Conservation (phyloP, 2,113 vertebrate species). For the Cnemophilus loriae region DNA sequence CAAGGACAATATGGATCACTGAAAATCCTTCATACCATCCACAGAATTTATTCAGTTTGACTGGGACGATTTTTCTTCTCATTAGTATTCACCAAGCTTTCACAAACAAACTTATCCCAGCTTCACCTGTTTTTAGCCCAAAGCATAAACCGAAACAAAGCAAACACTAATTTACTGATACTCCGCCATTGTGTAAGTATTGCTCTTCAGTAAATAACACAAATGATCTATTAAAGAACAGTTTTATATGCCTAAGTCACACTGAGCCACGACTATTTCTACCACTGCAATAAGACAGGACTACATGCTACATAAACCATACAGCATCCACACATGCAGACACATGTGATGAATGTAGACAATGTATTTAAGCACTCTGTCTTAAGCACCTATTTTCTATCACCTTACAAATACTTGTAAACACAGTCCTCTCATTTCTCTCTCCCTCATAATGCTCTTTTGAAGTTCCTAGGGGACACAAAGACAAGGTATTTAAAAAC, state of each 20-base stretch:
- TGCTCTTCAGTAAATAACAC: neutral
- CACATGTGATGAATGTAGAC: neutral
- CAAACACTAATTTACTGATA: neutral
- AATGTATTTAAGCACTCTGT: neutral
- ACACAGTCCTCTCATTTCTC: neutral
- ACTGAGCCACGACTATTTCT: neutral
- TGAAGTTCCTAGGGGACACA: neutral
- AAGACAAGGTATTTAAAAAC: neutral
- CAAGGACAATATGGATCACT: conserved; percentile 75
- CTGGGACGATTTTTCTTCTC: conserved; percentile 54
- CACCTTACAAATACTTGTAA: neutral
- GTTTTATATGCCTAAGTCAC: neutral
- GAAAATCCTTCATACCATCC: conserved; percentile 53
- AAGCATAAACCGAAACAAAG: neutral
- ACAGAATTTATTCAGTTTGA: conserved; percentile 33
- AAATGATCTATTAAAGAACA: neutral
- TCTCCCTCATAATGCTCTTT: neutral
- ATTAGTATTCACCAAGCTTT: conserved; percentile 44
- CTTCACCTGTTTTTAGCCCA: neutral
- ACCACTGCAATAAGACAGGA: neutral
- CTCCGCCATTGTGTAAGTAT: neutral
- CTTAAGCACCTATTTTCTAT: neutral
- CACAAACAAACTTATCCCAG: neutral
- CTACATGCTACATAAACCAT: neutral
- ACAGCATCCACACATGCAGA: neutral